Evolutionary conservation across 2,797 vertebrate genomes (phyloP).

Genomic region (Astyanax mexicanus): DNA sequence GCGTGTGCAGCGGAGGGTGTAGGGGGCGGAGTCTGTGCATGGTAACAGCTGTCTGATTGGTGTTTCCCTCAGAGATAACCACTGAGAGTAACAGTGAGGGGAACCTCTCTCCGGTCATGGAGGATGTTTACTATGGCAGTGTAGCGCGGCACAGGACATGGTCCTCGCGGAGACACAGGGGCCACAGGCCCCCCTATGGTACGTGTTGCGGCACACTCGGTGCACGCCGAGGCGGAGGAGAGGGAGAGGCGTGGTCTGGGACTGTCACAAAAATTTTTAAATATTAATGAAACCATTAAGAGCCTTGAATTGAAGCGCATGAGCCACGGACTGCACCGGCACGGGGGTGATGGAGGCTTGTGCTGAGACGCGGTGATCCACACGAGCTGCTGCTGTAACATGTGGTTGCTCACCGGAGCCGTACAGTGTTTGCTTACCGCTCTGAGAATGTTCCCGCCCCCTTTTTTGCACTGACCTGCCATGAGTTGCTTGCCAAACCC

Average conservation of each 20-base stretch:
- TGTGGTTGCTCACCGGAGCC: slow-evolving; percentile 64
- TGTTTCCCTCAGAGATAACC: slow-evolving; percentile 90
- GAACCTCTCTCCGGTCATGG: slow-evolving; percentile 84
- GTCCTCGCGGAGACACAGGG: slow-evolving; percentile 81
- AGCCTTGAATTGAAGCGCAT: slow-evolving; percentile 75
- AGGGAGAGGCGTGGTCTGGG: slow-evolving; percentile 5
- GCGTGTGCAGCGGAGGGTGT: background rate
- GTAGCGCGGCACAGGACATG: slow-evolving; percentile 83
- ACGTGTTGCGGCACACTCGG: slow-evolving; percentile 70
- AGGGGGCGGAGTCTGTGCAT: slow-evolving; percentile 53
- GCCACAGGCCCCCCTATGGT: slow-evolving; percentile 84
- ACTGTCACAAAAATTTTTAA: background rate
- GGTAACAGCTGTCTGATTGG: slow-evolving; percentile 76
- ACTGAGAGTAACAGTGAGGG: slow-evolving; percentile 93
- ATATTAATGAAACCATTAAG: slow-evolving; percentile 29
- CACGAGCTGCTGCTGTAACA: slow-evolving; percentile 63
- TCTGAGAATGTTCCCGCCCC: slow-evolving; percentile 60
- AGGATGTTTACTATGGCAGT: slow-evolving; percentile 88
- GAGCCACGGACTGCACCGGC: slow-evolving; percentile 76
- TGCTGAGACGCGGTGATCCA: slow-evolving; percentile 55
- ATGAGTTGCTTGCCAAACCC: slow-evolving; percentile 67
- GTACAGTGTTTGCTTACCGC: slow-evolving; percentile 61
- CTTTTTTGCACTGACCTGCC: slow-evolving; percentile 66
- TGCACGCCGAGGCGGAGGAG: slow-evolving; percentile 32
- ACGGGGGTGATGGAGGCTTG: slow-evolving; percentile 68